phyloP scores from a whole-genome alignment of 2,797 vertebrate species.

The Sebastes kiyomatsui region DNA sequence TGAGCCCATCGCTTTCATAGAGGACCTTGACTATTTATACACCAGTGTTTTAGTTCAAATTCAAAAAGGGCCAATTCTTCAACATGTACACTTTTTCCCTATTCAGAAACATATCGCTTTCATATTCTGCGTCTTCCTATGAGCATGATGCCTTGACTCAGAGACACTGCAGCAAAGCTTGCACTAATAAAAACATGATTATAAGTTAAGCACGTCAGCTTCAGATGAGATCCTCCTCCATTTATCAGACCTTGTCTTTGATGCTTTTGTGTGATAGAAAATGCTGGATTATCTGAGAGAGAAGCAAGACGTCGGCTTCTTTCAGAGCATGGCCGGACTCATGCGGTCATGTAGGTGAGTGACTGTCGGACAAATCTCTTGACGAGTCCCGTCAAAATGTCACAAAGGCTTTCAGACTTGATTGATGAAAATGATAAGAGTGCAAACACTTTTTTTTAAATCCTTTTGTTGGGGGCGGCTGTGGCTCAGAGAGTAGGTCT shows the following conservation, averaged over 20 bases:
- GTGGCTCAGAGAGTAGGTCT: no score
- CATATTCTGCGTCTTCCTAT: not conserved
- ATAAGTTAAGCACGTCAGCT: not conserved
- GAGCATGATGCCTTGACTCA: not conserved
- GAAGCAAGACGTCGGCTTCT: slow-evolving; percentile 93
- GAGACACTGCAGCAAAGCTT: not conserved
- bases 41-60: not conserved
- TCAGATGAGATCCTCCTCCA: not conserved
- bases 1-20: not conserved
- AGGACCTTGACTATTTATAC: not conserved
- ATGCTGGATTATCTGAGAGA: slow-evolving; percentile 95
- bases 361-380: not conserved
- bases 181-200: not conserved
- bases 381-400: slow-evolving; percentile 4
- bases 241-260: slow-evolving; percentile 29
- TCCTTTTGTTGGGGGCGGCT: not conserved
- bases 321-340: slow-evolving; percentile 92
- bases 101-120: not conserved
- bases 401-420: not conserved
- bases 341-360: slow-evolving; percentile 93
- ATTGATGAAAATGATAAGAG: slow-evolving; percentile 10
- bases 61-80: no score
- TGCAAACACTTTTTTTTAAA: slow-evolving; percentile 8
- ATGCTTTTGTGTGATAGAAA: slow-evolving; percentile 85
- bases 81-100: not conserved